phyloP scores from a whole-genome alignment of 2,797 vertebrate genomes.

The Botia almorhae region DNA sequence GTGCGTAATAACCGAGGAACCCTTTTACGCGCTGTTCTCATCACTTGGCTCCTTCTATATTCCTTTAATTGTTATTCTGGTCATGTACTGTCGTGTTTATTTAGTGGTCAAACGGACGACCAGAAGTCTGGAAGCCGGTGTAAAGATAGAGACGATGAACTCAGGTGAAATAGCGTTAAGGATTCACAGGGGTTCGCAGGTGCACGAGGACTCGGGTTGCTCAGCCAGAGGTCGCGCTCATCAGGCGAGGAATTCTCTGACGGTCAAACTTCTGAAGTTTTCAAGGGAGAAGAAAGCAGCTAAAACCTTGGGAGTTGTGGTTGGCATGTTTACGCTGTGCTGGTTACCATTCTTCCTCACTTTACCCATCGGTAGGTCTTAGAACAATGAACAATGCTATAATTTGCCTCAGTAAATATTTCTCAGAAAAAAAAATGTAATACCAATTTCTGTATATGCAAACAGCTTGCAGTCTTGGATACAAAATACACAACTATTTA shows the following conservation, averaged over 20 bases:
- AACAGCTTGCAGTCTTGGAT: too few relatives aligned
- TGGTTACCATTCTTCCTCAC: conserved; percentile 62
- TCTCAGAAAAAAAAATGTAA: too few relatives aligned
- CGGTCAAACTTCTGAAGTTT: conserved; percentile 51
- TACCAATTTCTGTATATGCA: too few relatives aligned
- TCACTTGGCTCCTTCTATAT: conserved; percentile 61
- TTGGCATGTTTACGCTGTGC: conserved; percentile 58
- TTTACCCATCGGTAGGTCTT: conserved; percentile 57
- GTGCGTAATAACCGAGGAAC: conserved; percentile 59
- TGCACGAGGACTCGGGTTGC: conserved; percentile 33
- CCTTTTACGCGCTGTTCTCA: conserved; percentile 61
- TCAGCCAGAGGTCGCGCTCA: conserved; percentile 29
- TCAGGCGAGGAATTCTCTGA: conserved; percentile 42
- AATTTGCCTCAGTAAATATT: too few relatives aligned
- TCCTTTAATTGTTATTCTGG: conserved; percentile 57
- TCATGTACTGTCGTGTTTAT: conserved; percentile 60
- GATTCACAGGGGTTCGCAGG: conserved; percentile 55
- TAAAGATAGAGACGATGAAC: conserved; percentile 51
- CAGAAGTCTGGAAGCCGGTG: conserved; percentile 51
- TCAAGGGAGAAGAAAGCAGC: conserved; percentile 59
- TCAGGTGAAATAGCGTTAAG: conserved; percentile 51
- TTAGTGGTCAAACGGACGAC: conserved; percentile 58
- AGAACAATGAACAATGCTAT: background rate
- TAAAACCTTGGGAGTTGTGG: conserved; percentile 60
- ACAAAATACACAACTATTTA: too few relatives aligned